These are phyloP conservation scores for Eremophila alpestris DNA, from an alignment of 2,797 vertebrate genomes.

Conservation along the genomic window DNA sequence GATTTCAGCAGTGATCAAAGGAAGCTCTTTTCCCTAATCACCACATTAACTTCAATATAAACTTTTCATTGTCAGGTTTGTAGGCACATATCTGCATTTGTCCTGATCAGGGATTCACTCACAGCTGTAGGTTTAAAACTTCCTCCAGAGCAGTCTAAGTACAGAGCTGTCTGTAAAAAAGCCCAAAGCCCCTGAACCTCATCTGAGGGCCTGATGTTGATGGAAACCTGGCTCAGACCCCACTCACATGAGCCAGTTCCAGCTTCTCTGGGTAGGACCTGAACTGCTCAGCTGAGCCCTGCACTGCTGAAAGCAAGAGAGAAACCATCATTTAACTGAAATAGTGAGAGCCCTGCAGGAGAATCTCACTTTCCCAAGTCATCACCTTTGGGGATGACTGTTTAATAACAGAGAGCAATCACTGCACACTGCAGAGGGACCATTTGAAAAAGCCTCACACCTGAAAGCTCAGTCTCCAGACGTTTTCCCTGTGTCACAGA, in stretches of 20 bases:
- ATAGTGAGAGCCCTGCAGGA: neutral
- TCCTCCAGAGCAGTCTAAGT: rapidly evolving
- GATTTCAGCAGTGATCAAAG: neutral
- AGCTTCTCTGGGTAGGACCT: neutral
- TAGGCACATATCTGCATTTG: neutral
- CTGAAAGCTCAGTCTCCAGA: neutral
- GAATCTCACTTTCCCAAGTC: neutral
- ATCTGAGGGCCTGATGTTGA: neutral
- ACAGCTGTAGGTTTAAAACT: neutral
- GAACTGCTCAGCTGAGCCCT: neutral
- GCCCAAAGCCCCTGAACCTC: neutral
- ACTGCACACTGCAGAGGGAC: neutral
- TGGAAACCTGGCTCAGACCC: neutral
- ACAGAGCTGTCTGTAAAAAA: rapidly evolving
- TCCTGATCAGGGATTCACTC: neutral
- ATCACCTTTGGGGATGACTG: neutral
- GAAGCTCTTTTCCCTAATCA: neutral
- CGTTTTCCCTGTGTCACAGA: neutral
- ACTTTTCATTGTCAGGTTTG: neutral
- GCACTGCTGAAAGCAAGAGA: neutral
- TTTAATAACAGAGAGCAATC: neutral
- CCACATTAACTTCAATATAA: neutral
- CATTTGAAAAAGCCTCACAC: neutral
- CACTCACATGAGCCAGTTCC: neutral
- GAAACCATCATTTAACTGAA: neutral